These are phyloP conservation scores for Calidris pugnax DNA, from an alignment of 2,113 vertebrate genomes.

Conservation along the genomic window DNA sequence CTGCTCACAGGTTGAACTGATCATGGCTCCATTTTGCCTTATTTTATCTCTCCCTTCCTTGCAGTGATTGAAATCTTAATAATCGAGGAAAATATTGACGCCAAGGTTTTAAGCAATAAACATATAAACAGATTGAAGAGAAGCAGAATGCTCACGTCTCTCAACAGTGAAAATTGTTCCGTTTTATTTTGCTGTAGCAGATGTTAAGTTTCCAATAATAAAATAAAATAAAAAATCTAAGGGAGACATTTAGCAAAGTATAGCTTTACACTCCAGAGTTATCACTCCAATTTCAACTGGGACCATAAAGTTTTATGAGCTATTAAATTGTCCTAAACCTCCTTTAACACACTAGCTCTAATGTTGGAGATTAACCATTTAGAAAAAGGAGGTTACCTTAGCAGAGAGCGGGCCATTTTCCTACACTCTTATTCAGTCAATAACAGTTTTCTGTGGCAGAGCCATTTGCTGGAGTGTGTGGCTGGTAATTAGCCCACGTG, in stretches of 20 bases:
- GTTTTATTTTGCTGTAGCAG: constrained; percentile 59
- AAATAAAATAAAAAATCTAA: constrained; percentile 59
- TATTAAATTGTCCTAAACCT: constrained; percentile 78
- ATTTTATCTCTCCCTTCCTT: neutral
- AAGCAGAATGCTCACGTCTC: constrained; percentile 35
- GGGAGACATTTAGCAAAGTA: constrained; percentile 62
- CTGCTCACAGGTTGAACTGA: neutral
- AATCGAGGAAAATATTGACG: neutral
- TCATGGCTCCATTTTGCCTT: neutral
- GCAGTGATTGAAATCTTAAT: neutral
- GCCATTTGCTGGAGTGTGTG: neutral
- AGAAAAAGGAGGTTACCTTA: constrained; percentile 63
- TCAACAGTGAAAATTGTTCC: constrained; percentile 30
- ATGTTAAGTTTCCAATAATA: constrained; percentile 71
- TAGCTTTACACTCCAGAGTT: constrained; percentile 63
- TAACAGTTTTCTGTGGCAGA: constrained; percentile 6
- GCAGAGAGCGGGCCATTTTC: constrained; percentile 14
- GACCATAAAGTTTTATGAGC: constrained; percentile 80
- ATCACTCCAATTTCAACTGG: constrained; percentile 76
- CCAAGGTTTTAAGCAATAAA: constrained; percentile 68
- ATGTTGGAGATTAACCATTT: constrained; percentile 61
- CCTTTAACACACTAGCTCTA: constrained; percentile 68
- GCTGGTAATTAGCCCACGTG: neutral
- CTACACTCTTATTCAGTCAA: neutral
- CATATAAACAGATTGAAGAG: constrained; percentile 50